Base-by-base conservation (phyloP, 2,888 invertebrate genomes). In the Drosophila histrio region DNA sequence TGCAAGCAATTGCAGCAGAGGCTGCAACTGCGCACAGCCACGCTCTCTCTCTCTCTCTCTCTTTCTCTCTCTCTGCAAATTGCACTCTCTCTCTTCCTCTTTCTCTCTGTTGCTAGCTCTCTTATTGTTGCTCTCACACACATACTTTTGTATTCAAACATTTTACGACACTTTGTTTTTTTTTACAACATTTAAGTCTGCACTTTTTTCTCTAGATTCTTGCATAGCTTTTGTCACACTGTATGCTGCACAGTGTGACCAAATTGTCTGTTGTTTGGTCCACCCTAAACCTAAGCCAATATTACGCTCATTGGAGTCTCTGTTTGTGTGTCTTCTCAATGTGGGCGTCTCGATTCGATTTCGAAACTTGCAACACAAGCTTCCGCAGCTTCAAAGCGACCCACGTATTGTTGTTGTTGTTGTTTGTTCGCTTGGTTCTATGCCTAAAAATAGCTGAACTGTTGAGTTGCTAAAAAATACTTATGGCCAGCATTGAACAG, bases 371-470 rank as follows among this genome's bases (percentile, higher is more conserved):
- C 67, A 28, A 28, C 52, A 43, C 41, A 67, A 63, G 75, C 75
- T 78, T 78, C 74, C 76, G 74, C 75, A 72, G 73, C 54, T 54
- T 70, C 54, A 19, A 6, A 11, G 52, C 74, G n/a, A 49, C 75
- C 72, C 78, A 73, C 75, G 64, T 59, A 28, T 11, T 52, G 17
- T 38, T 38, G 43, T 15, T 36, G 38, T 43, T 39, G 56, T 49
- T 30, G 56, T 21, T 53, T 59, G 61, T 22, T 43, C 26, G 72
- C 53, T 65, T 56, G 56, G 59, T 82, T 87, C 88, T 86, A 88
- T 88, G 86, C 86, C 82, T 86, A 82, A 88, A 82, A 82, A 88
- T 82, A 82, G 82, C 64, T 77, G 56, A 64, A 74, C 60, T 58
- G 62, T 53, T 67, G 61, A 50, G 53, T 52, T 52, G 46, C 54